A percentile compares a stretch with the other conserved stretches of the same genome.
These are phyloP conservation scores for Caenorhabditis afra DNA, from an alignment of 2,888 invertebrate species.

Conservation along the genomic window DNA sequence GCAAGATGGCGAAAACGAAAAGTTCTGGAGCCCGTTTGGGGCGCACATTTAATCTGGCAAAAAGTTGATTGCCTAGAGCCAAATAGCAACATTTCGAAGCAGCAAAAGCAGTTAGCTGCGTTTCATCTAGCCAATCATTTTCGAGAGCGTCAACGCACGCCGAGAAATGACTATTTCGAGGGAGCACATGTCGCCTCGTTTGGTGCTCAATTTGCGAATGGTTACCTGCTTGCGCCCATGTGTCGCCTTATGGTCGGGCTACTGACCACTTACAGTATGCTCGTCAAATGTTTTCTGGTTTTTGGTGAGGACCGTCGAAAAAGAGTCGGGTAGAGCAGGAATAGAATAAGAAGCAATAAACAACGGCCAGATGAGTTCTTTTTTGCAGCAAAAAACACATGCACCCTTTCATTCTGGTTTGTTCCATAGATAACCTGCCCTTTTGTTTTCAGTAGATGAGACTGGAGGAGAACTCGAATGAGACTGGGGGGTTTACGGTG, in stretches of 20 bases:
- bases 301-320: constrained; percentile 9
- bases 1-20: constrained; percentile 18
- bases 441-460: constrained; percentile 34
- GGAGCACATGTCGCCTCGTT: constrained; percentile 55
- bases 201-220: constrained; percentile 24
- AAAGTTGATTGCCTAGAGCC: constrained; percentile 57
- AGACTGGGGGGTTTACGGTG: constrained; percentile 3
- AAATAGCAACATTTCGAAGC: constrained; percentile 49
- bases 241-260: background rate
- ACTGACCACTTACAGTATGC: too few relatives aligned
- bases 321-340: constrained; percentile 7
- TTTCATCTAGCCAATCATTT: constrained; percentile 58
- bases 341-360: constrained; percentile 47
- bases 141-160: constrained; percentile 9
- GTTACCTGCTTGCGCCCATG: background rate
- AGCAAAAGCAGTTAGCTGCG: constrained; percentile 15
- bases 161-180: constrained; percentile 1
- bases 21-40: constrained; percentile 31
- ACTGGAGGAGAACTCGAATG: background rate
- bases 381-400: constrained; percentile 44
- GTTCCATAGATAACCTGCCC: constrained; percentile 50
- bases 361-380: constrained; percentile 53
- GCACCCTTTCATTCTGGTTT: constrained; percentile 33
- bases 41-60: constrained; percentile 42
- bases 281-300: constrained; percentile 21